Evolutionary conservation across 1,140 invertebrate genomes (phyloP).

Genomic region (Penaeus japonicus): DNA sequence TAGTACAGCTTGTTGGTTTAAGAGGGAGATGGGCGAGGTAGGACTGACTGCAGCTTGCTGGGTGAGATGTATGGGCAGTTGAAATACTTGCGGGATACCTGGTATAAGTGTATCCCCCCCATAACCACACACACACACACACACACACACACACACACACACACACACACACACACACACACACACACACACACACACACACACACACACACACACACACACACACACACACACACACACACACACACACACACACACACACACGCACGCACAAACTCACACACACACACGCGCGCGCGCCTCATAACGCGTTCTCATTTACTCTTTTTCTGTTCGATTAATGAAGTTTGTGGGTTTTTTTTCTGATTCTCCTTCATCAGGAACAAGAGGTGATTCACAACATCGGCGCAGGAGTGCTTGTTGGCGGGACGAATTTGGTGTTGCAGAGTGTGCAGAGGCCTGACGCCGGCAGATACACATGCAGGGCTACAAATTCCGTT

Average conservation of each 20-base stretch:
- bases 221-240: too few species aligned
- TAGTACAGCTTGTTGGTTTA: too few species aligned
- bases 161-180: too few species aligned
- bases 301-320: background rate
- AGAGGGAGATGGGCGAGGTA: too few species aligned
- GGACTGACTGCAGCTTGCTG: too few species aligned
- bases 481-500: constrained; percentile 74
- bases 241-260: background rate
- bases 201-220: too few species aligned
- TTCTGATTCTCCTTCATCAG: constrained; percentile 62
- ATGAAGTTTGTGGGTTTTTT: background rate
- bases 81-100: too few species aligned
- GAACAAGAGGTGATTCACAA: constrained; percentile 68
- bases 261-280: background rate
- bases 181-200: too few species aligned
- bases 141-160: too few species aligned
- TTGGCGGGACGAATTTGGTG: constrained; percentile 67
- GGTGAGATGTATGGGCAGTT: too few species aligned
- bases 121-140: too few species aligned
- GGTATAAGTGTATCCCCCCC: too few species aligned
- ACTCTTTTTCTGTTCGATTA: background rate
- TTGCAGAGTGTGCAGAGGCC: constrained; percentile 66
- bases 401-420: constrained; percentile 68
- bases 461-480: constrained; percentile 73
- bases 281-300: background rate